Evolutionary conservation across 2,113 vertebrate species (phyloP).

Genomic region (Gymnorhina tibicen): DNA sequence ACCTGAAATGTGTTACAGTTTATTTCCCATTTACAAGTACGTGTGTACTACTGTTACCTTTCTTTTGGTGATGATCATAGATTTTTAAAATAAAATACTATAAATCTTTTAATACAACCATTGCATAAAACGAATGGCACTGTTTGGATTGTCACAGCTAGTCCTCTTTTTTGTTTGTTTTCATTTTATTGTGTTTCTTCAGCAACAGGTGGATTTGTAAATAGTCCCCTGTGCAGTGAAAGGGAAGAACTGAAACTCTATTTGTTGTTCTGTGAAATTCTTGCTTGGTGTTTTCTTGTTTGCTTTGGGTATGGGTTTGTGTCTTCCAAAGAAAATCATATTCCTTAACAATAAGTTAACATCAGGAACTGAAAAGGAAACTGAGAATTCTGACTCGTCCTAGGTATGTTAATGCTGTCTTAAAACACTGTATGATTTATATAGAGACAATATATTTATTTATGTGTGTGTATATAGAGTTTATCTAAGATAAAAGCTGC

Average conservation of each 20-base stretch:
- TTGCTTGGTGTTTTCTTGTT: background rate
- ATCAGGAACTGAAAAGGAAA: slow-evolving; percentile 88
- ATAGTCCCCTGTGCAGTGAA: background rate
- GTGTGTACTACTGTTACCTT: accelerated
- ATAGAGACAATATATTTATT: background rate
- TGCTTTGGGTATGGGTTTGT: background rate
- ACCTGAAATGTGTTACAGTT: background rate
- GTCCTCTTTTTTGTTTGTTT: background rate
- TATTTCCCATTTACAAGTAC: background rate
- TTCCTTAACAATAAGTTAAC: slow-evolving; percentile 81
- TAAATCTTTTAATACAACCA: accelerated
- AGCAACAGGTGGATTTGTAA: background rate
- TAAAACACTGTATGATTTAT: background rate
- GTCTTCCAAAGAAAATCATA: background rate
- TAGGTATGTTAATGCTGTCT: slow-evolving; percentile 73
- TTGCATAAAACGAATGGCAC: background rate
- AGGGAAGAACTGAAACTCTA: accelerated
- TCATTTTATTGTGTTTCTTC: background rate
- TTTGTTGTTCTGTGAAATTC: background rate
- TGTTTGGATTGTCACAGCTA: background rate
- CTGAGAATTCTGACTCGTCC: slow-evolving; percentile 85
- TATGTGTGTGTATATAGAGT: accelerated
- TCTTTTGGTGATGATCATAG: background rate
- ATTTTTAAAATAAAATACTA: background rate
- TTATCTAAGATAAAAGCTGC: background rate